Percentiles rank a stretch among this genome's conserved stretches.
phyloP scores from a whole-genome alignment of 2,113 vertebrate species.

The Lates calcarifer region DNA sequence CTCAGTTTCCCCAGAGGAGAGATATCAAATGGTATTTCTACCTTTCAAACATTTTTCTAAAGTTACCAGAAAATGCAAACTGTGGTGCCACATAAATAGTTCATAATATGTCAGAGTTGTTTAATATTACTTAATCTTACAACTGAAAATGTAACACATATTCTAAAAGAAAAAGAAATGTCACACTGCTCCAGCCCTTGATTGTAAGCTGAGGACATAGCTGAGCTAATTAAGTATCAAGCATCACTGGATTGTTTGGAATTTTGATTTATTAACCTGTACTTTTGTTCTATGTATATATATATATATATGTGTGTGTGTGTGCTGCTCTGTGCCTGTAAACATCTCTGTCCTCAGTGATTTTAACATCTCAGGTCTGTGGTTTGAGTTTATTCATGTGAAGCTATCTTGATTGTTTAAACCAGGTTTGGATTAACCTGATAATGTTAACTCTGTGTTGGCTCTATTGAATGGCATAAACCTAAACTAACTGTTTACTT shows the following conservation, averaged over 20 bases:
- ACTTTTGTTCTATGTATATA: neutral
- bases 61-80: neutral
- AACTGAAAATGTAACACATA: too few relatives aligned
- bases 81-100: too few relatives aligned
- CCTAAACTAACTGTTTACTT: too few relatives aligned
- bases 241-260: neutral
- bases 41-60: neutral
- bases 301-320: too few relatives aligned
- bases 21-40: neutral
- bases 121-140: too few relatives aligned
- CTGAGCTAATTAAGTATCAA: neutral
- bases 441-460: neutral
- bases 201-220: neutral
- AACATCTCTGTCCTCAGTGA: neutral
- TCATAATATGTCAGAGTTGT: too few relatives aligned
- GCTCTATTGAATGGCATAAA: too few relatives aligned
- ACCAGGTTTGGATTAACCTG: slow-evolving; percentile 6
- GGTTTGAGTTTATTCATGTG: neutral
- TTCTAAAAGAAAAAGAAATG: too few relatives aligned
- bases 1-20: neutral
- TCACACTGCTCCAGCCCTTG: too few relatives aligned
- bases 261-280: neutral
- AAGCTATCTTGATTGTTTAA: neutral
- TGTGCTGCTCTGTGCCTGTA: neutral
- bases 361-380: slow-evolving; percentile 5